Base-by-base conservation (phyloP, 2,888 invertebrate genomes). In the Eustalomyia histrio region DNA sequence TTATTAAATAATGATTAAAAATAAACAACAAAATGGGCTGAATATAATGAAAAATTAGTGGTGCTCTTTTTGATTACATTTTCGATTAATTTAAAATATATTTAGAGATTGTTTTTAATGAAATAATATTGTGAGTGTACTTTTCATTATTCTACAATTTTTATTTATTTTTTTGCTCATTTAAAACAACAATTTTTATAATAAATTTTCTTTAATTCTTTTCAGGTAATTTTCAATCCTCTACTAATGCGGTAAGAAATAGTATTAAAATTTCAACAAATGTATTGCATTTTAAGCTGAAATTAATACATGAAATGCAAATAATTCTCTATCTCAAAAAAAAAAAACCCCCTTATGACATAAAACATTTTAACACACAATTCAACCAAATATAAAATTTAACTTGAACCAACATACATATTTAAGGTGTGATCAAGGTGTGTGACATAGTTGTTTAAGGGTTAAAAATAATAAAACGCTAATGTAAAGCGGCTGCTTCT, bases 341-440 rank as follows among this genome's bases (percentile, higher is more conserved):
- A 29, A 7, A 18, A 16, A 50, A 67, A 24, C 39, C n/a, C 64
- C 58, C 57, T 64, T 24, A 2, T 55, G 53, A 39, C 39, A 53
- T 43, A 17, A 52, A 72, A 69, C 33, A 39, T 16, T 29, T 58
- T 68, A 16, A 43, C 57, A 68, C 21, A 64, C 50, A 61, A 17
- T 50, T 35, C 6, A 69, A 29, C 29, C 16, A 10, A 21, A 61
- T 57, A 68, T 55, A 52, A 68, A 24, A 6, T 61, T 67, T 39
- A 63, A 43, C n/a, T 47, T 47, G 10, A 47, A 29, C 29, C 6
- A 29, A 29, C 29, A 29, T 1, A 12, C 10, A 21, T 17, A n/a
- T n/a, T n/a, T n/a, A 74, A 81, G 81, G 81, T 81, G 81, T 67
- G 78, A 80, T 52, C 60, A 55, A 80, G 80, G 80, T 76, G 80